These are phyloP conservation scores for Neria commutata DNA, from an alignment of 2,888 invertebrate species.

Conservation along the genomic window DNA sequence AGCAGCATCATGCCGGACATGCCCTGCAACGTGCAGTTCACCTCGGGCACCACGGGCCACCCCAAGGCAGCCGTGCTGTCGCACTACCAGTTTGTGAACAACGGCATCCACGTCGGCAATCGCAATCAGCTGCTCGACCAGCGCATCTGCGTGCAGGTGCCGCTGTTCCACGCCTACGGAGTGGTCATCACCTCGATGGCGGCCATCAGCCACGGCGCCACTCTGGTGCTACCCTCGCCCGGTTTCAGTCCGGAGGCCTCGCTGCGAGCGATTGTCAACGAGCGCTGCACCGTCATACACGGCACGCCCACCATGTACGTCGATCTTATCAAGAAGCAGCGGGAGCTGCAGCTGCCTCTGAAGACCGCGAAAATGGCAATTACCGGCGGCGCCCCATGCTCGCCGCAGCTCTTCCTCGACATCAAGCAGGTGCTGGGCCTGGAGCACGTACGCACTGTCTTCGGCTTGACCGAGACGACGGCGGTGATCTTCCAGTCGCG, in stretches of 20 bases:
- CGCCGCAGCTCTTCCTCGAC: slow-evolving; percentile 67
- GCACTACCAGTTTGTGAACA: slow-evolving; percentile 79
- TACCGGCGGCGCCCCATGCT: slow-evolving; percentile 76
- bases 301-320: slow-evolving; percentile 90
- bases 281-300: slow-evolving; percentile 74
- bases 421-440: slow-evolving; percentile 63
- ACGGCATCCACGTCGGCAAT: slow-evolving; percentile 70
- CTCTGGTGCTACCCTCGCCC: slow-evolving; percentile 68
- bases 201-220: slow-evolving; percentile 67
- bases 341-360: slow-evolving; percentile 62
- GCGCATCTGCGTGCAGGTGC: slow-evolving; percentile 70
- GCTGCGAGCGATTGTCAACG: slow-evolving; percentile 69
- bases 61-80: slow-evolving; percentile 78
- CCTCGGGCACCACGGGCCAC: slow-evolving; percentile 79
- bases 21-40: slow-evolving; percentile 80
- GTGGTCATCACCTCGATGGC: slow-evolving; percentile 69
- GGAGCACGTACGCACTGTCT: slow-evolving; percentile 64
- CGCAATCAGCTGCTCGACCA: slow-evolving; percentile 61
- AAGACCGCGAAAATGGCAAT: slow-evolving; percentile 66
- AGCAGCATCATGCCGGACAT: slow-evolving; percentile 69
- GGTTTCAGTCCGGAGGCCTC: slow-evolving; percentile 69
- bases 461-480: slow-evolving; percentile 68
- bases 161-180: slow-evolving; percentile 84
- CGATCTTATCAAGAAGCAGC: slow-evolving; percentile 69
- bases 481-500: slow-evolving; percentile 65